Conservation (phyloP, 2,888 invertebrate genomes). For the Isotomurus palustris region DNA sequence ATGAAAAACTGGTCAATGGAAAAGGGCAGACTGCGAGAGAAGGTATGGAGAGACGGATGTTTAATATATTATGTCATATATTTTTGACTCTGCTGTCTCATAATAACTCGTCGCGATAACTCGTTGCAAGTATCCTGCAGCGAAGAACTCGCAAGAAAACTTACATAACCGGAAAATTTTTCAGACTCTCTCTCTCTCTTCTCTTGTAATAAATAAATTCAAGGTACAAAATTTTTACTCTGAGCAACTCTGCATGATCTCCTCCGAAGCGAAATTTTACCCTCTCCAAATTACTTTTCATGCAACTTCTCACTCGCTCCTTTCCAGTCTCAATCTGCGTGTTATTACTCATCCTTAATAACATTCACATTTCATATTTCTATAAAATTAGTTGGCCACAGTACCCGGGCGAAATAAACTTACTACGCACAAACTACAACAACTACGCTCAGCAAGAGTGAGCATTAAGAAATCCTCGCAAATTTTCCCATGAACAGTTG, state of each 20-base stretch:
- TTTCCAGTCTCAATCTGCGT: no score
- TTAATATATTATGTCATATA: conserved; percentile 9
- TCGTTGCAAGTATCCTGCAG: conserved; percentile 19
- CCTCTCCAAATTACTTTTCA: conserved; percentile 3
- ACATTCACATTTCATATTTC: no score
- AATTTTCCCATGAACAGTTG: no score
- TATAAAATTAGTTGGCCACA: no score
- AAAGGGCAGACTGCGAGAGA: background rate
- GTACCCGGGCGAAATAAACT: no score
- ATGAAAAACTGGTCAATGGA: conserved; percentile 7
- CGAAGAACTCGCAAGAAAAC: conserved; percentile 24
- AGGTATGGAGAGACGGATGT: conserved; percentile 1
- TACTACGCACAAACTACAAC: no score
- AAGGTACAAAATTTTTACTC: conserved; percentile 5
- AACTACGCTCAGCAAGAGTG: no score
- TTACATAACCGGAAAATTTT: conserved; percentile 24
- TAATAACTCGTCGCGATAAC: conserved; percentile 4
- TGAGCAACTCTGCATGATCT: conserved; percentile 1
- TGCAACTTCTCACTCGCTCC: no score
- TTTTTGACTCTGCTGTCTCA: conserved; percentile 5
- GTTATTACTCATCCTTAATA: no score
- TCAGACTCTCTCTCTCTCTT: conserved; percentile 1
- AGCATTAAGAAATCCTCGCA: no score
- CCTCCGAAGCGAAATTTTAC: background rate
- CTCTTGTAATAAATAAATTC: no score